Evolutionary conservation across 1,140 invertebrate genomes (phyloP).

Genomic region (Ditylenchus dipsaci): DNA sequence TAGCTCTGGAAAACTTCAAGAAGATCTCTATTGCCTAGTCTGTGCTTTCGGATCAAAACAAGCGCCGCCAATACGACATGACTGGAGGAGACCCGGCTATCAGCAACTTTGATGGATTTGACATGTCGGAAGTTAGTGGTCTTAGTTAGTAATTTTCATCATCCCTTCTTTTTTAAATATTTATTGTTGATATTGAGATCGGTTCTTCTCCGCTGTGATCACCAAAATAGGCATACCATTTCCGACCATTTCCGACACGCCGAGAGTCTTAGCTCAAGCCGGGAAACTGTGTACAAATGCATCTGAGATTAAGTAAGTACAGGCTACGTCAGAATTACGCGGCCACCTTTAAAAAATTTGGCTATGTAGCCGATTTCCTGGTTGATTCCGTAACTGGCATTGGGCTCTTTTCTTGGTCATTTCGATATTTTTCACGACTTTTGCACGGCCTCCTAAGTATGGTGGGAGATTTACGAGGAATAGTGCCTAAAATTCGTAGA

Average conservation of each 20-base stretch:
- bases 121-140: conserved; percentile 53
- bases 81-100: conserved; percentile 39
- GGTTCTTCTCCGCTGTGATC: conserved; percentile 56
- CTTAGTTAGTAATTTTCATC: conserved; percentile 33
- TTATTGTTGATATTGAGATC: conserved; percentile 34
- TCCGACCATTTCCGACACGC: conserved; percentile 49
- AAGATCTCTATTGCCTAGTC: conserved; percentile 54
- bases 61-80: conserved; percentile 56
- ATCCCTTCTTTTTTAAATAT: neutral
- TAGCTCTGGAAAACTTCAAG: conserved; percentile 56
- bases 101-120: conserved; percentile 56
- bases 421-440: no score
- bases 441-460: no score
- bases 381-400: no score
- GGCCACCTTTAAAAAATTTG: neutral
- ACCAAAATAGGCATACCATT: conserved; percentile 57
- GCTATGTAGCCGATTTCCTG: neutral
- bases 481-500: neutral
- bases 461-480: no score
- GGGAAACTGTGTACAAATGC: conserved; percentile 32
- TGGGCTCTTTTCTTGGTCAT: no score
- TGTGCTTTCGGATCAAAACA: conserved; percentile 56
- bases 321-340: no score
- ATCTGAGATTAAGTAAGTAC: neutral
- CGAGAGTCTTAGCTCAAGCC: conserved; percentile 52